Evolutionary conservation across 2,113 vertebrate genomes (phyloP), one percentile per base, ranked within the genome.

Genomic region (Notechis scutatus): DNA sequence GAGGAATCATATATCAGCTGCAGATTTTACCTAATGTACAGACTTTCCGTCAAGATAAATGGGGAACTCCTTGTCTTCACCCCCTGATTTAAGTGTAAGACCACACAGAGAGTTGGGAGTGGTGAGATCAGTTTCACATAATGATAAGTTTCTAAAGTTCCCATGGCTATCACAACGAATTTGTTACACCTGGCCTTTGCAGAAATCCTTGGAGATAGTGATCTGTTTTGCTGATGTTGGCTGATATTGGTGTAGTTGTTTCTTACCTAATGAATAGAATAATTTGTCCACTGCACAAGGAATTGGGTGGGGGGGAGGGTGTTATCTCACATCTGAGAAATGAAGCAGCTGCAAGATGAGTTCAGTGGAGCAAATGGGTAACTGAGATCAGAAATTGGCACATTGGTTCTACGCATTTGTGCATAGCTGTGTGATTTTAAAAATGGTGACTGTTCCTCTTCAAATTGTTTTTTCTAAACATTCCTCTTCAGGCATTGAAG

Each of bases 111-210:
- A 24, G 86, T 12, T 42, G 47, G 87, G 61, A 89, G 87, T 88
- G 47, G n/a, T 55, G 87, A 69, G 91, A 88, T 92, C 45, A 88
- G 59, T 92, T 92, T 42, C 91, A 88, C 42, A 64, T 85, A 87
- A 87, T 29, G 85, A 92, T 88, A 88, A 88, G 29, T 21, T 61
- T 88, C 64, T 92, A 69, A 34, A 92, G 87, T 92, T 92, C 91
- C 57, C 91, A 92, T 69, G 85, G 57, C n/a, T 92, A 64, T 88
- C 47, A 64, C 91, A 39, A 47, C 34, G n/a, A 39, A 47, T 64
- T 85, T 88, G 29, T 3, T 34, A 92, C 91, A 92, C 91, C 91
- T 88, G 85, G 85, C 86, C 47, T 69, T 42, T 54, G 57, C 59
- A 64, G 26, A 52, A 23, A 34, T 92, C 57, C 56, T 88, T n/a